Conservation (phyloP, 2,888 invertebrate genomes). For the Tenthredo notha region DNA sequence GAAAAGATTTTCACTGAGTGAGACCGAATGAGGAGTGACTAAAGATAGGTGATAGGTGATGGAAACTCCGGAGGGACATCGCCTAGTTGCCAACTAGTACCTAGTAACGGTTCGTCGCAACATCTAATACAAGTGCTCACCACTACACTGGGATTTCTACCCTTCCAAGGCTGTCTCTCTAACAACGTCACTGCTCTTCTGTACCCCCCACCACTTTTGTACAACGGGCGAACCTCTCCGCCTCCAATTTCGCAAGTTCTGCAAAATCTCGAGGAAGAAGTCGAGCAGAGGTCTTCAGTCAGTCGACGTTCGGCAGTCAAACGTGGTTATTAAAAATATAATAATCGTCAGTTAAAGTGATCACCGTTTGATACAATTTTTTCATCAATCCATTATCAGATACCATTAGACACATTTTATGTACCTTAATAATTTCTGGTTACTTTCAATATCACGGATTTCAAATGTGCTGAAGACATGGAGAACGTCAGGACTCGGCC, state of each 20-base stretch:
- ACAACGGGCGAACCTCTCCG: slow-evolving; percentile 52
- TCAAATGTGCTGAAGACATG: slow-evolving; percentile 66
- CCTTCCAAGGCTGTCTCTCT: slow-evolving; percentile 64
- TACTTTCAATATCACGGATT: slow-evolving; percentile 35
- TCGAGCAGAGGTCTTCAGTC: slow-evolving; percentile 58
- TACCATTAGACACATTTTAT: background rate
- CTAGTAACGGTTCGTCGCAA: slow-evolving; percentile 60
- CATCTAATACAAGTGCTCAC: slow-evolving; percentile 58
- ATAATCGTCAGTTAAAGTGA: background rate
- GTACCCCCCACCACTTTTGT: slow-evolving; percentile 47
- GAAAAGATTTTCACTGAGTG: slow-evolving; percentile 49
- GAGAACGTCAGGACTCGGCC: slow-evolving; percentile 59
- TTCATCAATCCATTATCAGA: background rate
- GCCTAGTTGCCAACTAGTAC: slow-evolving; percentile 55
- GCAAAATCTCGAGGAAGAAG: slow-evolving; percentile 75
- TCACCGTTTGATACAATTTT: slow-evolving; percentile 14
- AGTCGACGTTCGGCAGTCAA: slow-evolving; percentile 61
- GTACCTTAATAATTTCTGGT: background rate
- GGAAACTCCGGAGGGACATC: slow-evolving; percentile 68
- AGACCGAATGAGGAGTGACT: slow-evolving; percentile 60
- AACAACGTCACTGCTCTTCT: slow-evolving; percentile 60
- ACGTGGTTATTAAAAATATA: slow-evolving; percentile 31
- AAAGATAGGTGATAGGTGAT: slow-evolving; percentile 63
- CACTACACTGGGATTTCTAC: slow-evolving; percentile 55
- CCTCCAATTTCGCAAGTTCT: slow-evolving; percentile 74